phyloP scores from a whole-genome alignment of 2,113 vertebrate genomes.

The Pelusios castaneus region DNA sequence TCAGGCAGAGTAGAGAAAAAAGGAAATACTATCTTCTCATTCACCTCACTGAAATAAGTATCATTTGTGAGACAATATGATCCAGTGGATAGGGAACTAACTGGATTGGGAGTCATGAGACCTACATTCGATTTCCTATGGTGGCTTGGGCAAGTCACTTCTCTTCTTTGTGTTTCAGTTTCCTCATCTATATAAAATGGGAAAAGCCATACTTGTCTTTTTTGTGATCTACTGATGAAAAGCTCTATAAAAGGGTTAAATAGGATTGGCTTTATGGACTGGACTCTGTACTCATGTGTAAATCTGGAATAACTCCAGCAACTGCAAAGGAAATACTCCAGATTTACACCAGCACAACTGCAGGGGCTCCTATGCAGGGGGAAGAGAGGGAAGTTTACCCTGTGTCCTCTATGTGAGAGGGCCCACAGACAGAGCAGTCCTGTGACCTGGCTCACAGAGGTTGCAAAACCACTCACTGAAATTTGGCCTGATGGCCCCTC shows the following conservation, averaged over 20 bases:
- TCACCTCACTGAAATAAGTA: neutral
- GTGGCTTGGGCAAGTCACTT: neutral
- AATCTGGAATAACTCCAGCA: neutral
- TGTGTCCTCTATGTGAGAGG: neutral
- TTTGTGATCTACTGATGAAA: neutral
- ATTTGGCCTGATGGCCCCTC: neutral
- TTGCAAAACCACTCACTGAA: neutral
- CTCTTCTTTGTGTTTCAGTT: neutral
- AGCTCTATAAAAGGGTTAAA: neutral
- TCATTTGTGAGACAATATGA: neutral
- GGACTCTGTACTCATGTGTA: neutral
- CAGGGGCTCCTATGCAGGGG: neutral
- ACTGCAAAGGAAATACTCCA: neutral
- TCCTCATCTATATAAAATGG: neutral
- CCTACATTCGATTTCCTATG: neutral
- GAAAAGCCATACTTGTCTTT: neutral
- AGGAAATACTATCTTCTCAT: neutral
- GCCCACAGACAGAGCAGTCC: neutral
- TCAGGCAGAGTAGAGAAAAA: neutral
- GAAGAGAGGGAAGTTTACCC: neutral
- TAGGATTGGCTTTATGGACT: neutral
- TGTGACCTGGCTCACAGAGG: neutral
- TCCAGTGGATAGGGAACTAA: neutral
- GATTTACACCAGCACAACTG: neutral
- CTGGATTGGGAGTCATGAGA: neutral